These are phyloP conservation scores for Drosophila fulvimacula DNA, from an alignment of 2,888 invertebrate species.

Conservation along the genomic window DNA sequence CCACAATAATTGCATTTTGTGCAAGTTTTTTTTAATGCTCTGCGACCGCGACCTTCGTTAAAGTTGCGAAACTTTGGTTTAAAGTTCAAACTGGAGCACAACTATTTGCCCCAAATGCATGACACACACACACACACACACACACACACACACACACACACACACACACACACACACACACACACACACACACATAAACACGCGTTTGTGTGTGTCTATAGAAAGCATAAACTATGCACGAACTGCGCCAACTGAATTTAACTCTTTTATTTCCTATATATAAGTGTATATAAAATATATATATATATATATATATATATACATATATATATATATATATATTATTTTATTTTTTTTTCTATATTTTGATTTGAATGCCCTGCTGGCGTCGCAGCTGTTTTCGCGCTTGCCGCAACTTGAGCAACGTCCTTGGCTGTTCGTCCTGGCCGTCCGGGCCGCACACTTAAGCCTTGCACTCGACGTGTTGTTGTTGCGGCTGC, in stretches of 20 bases:
- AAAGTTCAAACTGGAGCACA: constrained; percentile 78
- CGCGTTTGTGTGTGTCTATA: constrained; percentile 26
- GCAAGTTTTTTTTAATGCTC: constrained; percentile 50
- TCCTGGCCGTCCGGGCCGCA: constrained; percentile 49
- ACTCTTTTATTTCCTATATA: constrained; percentile 41
- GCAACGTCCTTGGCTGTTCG: constrained; percentile 73
- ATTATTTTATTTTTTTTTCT: not conserved
- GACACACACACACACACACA: constrained; percentile 31
- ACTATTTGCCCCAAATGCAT: constrained; percentile 79
- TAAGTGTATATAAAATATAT: not conserved
- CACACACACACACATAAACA: constrained; percentile 20
- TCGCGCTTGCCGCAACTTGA: constrained; percentile 75
- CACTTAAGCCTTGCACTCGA: constrained; percentile 66
- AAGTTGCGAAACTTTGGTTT: constrained; percentile 76
- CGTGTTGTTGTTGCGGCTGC: constrained; percentile 53
- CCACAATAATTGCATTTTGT: constrained; percentile 64
- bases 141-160: not conserved
- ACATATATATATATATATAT: constrained; percentile 6
- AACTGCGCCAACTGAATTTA: constrained; percentile 56
- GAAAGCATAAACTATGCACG: constrained; percentile 49
- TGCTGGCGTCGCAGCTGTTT: constrained; percentile 59
- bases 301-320: not conserved
- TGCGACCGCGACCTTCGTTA: constrained; percentile 77
- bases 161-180: constrained; percentile 25
- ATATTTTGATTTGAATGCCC: constrained; percentile 39